A percentile compares a stretch with the other conserved stretches of the same genome.
phyloP scores from a whole-genome alignment of 2,888 invertebrate species.

The Synanthedon myopaeformis region DNA sequence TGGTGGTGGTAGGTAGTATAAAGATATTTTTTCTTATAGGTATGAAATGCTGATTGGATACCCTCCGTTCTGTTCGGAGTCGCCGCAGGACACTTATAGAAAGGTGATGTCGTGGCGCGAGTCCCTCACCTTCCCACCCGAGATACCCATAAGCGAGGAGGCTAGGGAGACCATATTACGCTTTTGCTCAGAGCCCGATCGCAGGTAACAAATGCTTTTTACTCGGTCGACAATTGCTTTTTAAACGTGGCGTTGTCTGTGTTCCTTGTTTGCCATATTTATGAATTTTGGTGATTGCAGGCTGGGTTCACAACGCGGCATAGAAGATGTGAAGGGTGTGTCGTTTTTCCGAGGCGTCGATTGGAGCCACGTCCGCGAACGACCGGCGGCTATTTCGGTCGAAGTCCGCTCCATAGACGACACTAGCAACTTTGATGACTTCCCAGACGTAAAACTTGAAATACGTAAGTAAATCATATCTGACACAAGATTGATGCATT shows the following conservation, averaged over 20 bases:
- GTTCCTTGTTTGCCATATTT: background rate
- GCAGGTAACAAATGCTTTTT: constrained; percentile 68
- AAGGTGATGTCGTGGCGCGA: constrained; percentile 99
- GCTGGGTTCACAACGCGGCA: constrained; percentile 87
- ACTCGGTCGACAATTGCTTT: no score
- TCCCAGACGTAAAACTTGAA: constrained; percentile 98
- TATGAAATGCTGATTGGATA: constrained; percentile 99
- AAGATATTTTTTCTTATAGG: constrained; percentile 24
- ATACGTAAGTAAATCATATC: constrained; percentile 80
- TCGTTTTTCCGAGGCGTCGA: constrained; percentile 97
- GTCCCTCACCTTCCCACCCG: constrained; percentile 97
- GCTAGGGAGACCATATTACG: constrained; percentile 94
- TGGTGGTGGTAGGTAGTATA: background rate
- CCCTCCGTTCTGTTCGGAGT: constrained; percentile 99
- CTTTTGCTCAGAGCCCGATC: constrained; percentile 97
- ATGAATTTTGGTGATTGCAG: constrained; percentile 16
- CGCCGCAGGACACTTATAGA: constrained; percentile 95
- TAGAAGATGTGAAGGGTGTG: constrained; percentile 93
- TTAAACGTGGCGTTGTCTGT: no score
- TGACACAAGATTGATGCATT: no score
- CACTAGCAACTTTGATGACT: constrained; percentile 99
- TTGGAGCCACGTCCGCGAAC: constrained; percentile 98
- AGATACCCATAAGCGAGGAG: constrained; percentile 98
- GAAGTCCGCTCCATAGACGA: constrained; percentile 99
- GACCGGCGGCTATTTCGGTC: constrained; percentile 97